Evolutionary conservation across 2,888 invertebrate species (phyloP).

Genomic region (Mesopsocus fuscifrons): DNA sequence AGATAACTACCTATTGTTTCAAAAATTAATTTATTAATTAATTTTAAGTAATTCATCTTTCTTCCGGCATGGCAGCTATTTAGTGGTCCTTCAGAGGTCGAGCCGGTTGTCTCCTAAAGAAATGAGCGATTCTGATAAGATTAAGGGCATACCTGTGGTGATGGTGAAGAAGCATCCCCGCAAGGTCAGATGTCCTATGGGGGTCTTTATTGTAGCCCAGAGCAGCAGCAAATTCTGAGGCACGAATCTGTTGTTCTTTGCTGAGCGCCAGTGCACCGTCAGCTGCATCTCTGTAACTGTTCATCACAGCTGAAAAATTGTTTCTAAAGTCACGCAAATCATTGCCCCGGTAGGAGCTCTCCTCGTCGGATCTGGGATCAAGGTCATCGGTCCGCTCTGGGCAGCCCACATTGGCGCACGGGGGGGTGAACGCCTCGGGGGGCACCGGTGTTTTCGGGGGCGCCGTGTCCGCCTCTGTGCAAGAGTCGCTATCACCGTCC

Average conservation of each 20-base stretch:
- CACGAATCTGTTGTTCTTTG: conserved; percentile 4
- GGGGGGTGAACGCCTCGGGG: not conserved
- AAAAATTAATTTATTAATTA: no score
- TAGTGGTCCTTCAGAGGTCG: no score
- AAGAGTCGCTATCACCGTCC: conserved; percentile 15
- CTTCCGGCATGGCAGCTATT: no score
- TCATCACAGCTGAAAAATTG: not conserved
- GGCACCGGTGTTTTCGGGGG: not conserved
- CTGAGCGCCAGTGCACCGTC: not conserved
- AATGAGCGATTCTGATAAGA: no score
- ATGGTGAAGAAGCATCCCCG: conserved; percentile 8
- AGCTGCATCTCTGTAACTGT: not conserved
- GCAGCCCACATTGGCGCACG: not conserved
- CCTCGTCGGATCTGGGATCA: not conserved
- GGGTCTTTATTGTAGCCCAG: conserved; percentile 5
- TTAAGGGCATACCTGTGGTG: conserved; percentile 1
- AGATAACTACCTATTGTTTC: no score
- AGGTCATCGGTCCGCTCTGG: not conserved
- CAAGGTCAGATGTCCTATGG: conserved; percentile 3
- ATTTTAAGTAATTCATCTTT: no score
- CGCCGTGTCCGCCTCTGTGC: conserved; percentile 9
- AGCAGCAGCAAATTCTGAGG: conserved; percentile 2
- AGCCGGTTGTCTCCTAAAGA: no score
- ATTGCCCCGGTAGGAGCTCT: not conserved
- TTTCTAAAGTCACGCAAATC: conserved; percentile 1